Percentiles rank a stretch among this genome's conserved stretches.
phyloP scores from a whole-genome alignment of 1,140 invertebrate genomes.

The Panagrolaimus sp. region DNA sequence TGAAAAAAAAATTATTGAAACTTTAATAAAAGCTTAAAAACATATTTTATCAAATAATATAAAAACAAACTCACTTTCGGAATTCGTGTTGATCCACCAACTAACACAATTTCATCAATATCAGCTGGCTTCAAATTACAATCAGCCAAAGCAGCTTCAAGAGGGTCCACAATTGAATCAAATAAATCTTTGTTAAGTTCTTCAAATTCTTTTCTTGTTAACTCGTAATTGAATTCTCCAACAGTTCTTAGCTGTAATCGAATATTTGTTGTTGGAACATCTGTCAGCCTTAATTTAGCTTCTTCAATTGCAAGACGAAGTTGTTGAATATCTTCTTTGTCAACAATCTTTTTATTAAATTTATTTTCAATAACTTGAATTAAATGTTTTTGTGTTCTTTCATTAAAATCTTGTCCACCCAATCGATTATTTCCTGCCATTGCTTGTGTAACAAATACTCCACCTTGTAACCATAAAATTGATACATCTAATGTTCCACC shows the following conservation, averaged over 20 bases:
- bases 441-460: conserved; percentile 62
- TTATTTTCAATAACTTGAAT: conserved; percentile 47
- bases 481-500: conserved; percentile 63
- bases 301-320: conserved; percentile 60
- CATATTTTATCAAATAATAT: too few relatives aligned
- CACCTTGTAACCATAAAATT: conserved; percentile 61
- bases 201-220: conserved; percentile 61
- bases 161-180: conserved; percentile 55
- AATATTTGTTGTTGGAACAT: conserved; percentile 46
- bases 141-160: conserved; percentile 50
- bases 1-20: too few relatives aligned
- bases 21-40: too few relatives aligned
- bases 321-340: conserved; percentile 61
- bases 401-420: conserved; percentile 63
- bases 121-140: conserved; percentile 49
- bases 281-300: conserved; percentile 60
- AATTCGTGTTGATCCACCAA: conserved; percentile 62
- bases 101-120: conserved; percentile 62
- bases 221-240: conserved; percentile 59
- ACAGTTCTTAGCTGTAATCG: conserved; percentile 47
- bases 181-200: conserved; percentile 61
- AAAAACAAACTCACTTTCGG: too few relatives aligned
- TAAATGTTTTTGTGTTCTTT: conserved; percentile 58
- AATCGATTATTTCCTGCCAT: conserved; percentile 63
- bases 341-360: conserved; percentile 50